phyloP scores from a whole-genome alignment of 2,113 vertebrate genomes.

The Chamaetylas fuelleborni region DNA sequence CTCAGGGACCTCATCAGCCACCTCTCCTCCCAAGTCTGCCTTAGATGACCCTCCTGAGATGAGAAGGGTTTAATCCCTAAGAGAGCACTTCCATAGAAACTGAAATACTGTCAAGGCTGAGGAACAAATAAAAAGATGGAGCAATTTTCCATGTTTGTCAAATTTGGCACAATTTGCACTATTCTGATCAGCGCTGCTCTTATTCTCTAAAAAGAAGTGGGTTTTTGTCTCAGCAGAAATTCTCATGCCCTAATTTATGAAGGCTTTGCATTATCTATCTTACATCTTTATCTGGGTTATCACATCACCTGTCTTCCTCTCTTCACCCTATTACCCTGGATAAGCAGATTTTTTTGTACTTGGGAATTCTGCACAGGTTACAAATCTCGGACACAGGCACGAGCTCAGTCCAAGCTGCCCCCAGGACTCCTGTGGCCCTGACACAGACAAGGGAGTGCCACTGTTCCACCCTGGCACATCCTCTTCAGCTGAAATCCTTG shows the following conservation, averaged over 20 bases:
- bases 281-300: background rate
- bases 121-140: slow-evolving; percentile 4
- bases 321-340: background rate
- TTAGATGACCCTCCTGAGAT: background rate
- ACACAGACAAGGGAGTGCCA: background rate
- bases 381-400: fast-evolving
- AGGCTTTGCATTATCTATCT: background rate
- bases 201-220: background rate
- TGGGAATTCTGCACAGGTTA: background rate
- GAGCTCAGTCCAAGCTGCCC: fast-evolving
- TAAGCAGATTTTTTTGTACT: background rate
- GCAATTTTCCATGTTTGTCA: slow-evolving; percentile 46
- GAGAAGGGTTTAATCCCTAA: background rate
- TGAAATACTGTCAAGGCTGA: background rate
- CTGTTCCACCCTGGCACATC: background rate
- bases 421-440: background rate
- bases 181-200: background rate
- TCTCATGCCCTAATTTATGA: background rate
- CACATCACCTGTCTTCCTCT: background rate
- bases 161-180: slow-evolving; percentile 13
- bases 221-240: background rate
- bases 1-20: background rate
- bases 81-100: slow-evolving; percentile 36
- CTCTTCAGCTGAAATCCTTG: background rate
- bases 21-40: background rate